phyloP scores from a whole-genome alignment of 2,888 invertebrate genomes.

The Dione juno region DNA sequence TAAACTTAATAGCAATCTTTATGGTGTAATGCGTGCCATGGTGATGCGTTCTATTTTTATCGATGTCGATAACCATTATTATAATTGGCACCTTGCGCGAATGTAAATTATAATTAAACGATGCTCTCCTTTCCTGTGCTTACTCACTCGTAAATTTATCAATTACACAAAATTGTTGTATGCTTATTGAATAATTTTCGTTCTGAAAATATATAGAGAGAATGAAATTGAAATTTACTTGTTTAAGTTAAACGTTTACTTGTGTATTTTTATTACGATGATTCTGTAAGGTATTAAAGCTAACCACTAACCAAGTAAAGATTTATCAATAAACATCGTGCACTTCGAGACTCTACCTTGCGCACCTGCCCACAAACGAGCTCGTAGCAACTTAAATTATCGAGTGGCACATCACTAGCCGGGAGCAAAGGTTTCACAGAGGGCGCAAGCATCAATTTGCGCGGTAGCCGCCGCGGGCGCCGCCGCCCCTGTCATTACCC shows the following conservation, averaged over 20 bases:
- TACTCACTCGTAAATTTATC: background rate
- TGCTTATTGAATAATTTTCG: background rate
- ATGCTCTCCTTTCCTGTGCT: background rate
- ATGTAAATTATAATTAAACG: constrained; percentile 32
- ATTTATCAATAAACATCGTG: constrained; percentile 43
- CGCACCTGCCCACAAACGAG: constrained; percentile 43
- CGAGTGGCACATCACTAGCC: constrained; percentile 78
- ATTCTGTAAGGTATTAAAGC: constrained; percentile 4
- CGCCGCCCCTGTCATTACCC: constrained; percentile 82
- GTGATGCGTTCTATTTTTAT: constrained; percentile 63
- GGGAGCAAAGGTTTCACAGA: constrained; percentile 80
- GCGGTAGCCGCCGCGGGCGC: constrained; percentile 82
- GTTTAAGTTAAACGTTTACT: background rate
- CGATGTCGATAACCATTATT: constrained; percentile 69
- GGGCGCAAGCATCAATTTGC: constrained; percentile 83
- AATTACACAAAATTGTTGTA: background rate
- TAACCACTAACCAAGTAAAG: constrained; percentile 17
- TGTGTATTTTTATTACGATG: constrained; percentile 6
- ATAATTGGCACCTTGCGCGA: constrained; percentile 54
- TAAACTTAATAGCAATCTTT: constrained; percentile 82
- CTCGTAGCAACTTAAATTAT: constrained; percentile 70
- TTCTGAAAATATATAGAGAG: background rate
- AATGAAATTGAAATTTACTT: background rate
- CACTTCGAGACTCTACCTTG: constrained; percentile 47
- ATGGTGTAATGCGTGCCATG: constrained; percentile 73